These are phyloP conservation scores for Pyralis farinalis DNA, from an alignment of 2,888 invertebrate species.

Conservation along the genomic window DNA sequence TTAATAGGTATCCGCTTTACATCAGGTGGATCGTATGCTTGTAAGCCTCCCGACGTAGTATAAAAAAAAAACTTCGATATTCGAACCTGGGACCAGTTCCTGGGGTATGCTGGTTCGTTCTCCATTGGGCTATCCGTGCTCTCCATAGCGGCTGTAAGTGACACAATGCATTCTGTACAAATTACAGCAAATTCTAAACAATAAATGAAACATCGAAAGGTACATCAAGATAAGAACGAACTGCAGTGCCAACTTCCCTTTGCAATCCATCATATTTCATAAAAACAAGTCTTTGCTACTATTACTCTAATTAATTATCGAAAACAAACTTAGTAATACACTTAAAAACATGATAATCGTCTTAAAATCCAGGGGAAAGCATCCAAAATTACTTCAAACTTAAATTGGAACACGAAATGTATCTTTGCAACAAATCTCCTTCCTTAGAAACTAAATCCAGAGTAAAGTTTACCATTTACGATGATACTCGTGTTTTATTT, in stretches of 20 bases:
- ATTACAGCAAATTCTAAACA: no score
- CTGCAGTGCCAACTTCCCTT: slow-evolving; percentile 44
- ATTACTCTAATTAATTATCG: slow-evolving; percentile 34
- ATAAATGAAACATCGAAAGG: no score
- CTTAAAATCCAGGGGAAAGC: background rate
- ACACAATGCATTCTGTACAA: no score
- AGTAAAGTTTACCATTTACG: slow-evolving; percentile 68
- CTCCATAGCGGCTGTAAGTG: no score
- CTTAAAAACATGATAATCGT: background rate
- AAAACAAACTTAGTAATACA: slow-evolving; percentile 6
- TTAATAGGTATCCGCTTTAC: no score
- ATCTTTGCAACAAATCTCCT: slow-evolving; percentile 27
- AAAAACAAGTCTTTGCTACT: slow-evolving; percentile 29
- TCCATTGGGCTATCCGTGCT: no score
- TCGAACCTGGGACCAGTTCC: no score
- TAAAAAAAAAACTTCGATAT: no score
- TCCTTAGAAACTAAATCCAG: slow-evolving; percentile 61
- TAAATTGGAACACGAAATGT: background rate
- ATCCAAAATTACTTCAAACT: background rate
- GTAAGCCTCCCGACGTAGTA: no score
- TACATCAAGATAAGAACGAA: no score
- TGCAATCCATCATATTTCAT: slow-evolving; percentile 50
- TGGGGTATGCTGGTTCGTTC: no score
- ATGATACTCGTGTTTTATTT: slow-evolving; percentile 60
- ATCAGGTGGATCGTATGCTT: no score